Evolutionary conservation across 2,113 vertebrate species (phyloP).

Genomic region (Tyto alba): DNA sequence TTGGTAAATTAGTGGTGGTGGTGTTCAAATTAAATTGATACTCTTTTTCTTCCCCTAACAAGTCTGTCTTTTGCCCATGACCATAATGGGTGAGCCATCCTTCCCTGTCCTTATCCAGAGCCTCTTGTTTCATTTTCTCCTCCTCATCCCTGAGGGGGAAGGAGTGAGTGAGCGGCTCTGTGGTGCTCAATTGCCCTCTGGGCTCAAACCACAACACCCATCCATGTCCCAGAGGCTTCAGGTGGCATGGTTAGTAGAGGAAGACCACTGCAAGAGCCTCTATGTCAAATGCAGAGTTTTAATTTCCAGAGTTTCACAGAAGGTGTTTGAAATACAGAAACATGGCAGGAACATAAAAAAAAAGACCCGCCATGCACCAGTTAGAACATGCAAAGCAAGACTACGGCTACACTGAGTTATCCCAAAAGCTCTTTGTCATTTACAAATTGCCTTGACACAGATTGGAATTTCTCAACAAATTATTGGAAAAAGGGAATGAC

Average conservation of each 20-base stretch:
- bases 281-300: neutral
- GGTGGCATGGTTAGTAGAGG: neutral
- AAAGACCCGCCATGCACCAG: fast-evolving
- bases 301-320: neutral
- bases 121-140: no score
- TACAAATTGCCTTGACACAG: neutral
- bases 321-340: neutral
- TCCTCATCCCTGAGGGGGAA: no score
- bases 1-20: no score
- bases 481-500: neutral
- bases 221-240: neutral
- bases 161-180: no score
- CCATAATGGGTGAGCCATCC: no score
- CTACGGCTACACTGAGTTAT: fast-evolving
- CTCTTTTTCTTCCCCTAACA: no score
- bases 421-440: neutral
- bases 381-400: neutral
- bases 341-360: neutral
- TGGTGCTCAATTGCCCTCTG: no score
- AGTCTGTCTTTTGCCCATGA: no score
- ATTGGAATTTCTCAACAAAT: neutral
- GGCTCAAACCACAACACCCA: no score
- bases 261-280: neutral
- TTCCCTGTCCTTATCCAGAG: no score
- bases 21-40: no score